These are phyloP conservation scores for Stichopus horrens DNA, from an alignment of 53 echinoderm and acorn worm species.

Conservation along the genomic window DNA sequence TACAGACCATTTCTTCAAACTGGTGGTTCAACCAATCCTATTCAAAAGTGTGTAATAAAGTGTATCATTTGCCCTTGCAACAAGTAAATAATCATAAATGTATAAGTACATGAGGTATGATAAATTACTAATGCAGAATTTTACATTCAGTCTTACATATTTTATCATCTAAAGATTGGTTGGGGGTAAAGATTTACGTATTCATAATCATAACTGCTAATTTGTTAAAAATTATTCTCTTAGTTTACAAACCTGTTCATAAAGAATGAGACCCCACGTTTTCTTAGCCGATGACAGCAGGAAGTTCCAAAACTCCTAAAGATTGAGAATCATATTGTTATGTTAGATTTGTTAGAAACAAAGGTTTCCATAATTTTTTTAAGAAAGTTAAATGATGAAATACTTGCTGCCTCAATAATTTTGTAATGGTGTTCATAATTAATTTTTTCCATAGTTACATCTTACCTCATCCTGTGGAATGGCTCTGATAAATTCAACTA, in stretches of 20 bases:
- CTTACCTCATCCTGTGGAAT: constrained; percentile 53
- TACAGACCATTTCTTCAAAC: constrained; percentile 38
- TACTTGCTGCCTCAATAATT: no score
- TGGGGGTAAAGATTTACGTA: no score
- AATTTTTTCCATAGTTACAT: neutral
- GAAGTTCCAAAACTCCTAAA: constrained; percentile 46
- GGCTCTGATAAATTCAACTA: constrained; percentile 35
- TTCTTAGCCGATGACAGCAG: constrained; percentile 25
- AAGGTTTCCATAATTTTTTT: no score
- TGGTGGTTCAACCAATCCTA: constrained; percentile 54
- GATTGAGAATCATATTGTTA: no score
- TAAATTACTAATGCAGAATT: no score
- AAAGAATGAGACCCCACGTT: constrained; percentile 40
- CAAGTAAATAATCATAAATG: neutral
- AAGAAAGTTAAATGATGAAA: no score
- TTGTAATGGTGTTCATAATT: neutral
- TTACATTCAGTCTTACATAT: no score
- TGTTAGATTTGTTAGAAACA: no score
- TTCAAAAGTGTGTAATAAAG: neutral
- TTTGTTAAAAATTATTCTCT: no score
- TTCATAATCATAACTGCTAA: no score
- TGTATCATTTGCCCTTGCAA: neutral
- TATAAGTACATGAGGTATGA: no score
- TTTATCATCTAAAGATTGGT: no score
- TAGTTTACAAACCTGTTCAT: constrained; percentile 14